These are phyloP conservation scores for Cassiopea xamachana DNA, from an alignment of 30 jellyfish, hydroid and myxozoan species.

Conservation along the genomic window DNA sequence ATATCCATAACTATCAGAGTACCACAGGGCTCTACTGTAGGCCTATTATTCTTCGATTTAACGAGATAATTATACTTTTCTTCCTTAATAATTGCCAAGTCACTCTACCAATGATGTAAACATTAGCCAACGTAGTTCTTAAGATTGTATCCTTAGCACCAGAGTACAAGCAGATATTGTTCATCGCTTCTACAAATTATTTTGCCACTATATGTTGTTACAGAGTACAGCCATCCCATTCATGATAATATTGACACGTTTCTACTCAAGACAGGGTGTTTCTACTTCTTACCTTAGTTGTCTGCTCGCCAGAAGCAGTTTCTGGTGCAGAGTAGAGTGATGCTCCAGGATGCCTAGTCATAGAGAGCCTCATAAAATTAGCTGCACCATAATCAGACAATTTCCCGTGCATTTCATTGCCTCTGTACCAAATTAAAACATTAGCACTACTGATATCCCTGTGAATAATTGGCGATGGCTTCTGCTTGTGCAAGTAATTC, in stretches of 20 bases:
- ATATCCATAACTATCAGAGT: no score
- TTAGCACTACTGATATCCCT: slow-evolving; percentile 96
- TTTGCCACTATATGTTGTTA: no score
- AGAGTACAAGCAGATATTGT: no score
- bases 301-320: slow-evolving; percentile 84
- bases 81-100: no score
- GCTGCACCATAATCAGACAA: slow-evolving; percentile 98
- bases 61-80: no score
- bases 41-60: no score
- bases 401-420: slow-evolving; percentile 82
- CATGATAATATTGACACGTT: background rate
- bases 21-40: no score
- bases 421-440: slow-evolving; percentile 76
- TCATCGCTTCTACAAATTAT: no score
- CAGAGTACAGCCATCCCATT: no score
- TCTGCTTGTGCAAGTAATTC: slow-evolving; percentile 78
- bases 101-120: no score
- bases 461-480: slow-evolving; percentile 88
- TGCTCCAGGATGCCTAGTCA: slow-evolving; percentile 95
- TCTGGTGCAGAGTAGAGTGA: slow-evolving; percentile 96
- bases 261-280: background rate
- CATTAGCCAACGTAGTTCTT: no score
- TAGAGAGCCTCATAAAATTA: slow-evolving; percentile 84
- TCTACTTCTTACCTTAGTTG: slow-evolving; percentile 79
- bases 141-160: no score